phyloP scores from a whole-genome alignment of 2,113 vertebrate species.

The Regulus satrapa region DNA sequence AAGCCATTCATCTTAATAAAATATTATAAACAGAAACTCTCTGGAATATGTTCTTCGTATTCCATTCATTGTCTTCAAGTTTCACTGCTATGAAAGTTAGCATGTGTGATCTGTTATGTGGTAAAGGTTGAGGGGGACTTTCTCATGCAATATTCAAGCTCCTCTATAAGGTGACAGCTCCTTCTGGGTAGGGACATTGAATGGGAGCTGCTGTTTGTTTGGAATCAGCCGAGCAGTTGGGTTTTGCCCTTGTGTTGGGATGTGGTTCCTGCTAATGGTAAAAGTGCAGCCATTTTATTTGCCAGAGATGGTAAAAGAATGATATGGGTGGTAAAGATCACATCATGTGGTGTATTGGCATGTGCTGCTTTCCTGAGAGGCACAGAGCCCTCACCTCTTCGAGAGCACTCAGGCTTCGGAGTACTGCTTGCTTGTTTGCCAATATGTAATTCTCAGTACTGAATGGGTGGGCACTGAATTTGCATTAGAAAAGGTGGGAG shows the following conservation, averaged over 20 bases:
- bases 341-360: rapidly evolving
- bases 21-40: background rate
- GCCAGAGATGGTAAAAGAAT: background rate
- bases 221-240: background rate
- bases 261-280: background rate
- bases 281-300: background rate
- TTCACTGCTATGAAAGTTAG: background rate
- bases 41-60: background rate
- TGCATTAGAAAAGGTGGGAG: background rate
- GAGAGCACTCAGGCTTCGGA: background rate
- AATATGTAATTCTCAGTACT: background rate
- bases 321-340: background rate
- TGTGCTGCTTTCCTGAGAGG: background rate
- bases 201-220: background rate
- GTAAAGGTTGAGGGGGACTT: background rate
- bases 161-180: background rate
- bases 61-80: background rate
- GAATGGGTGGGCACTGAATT: background rate
- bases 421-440: background rate
- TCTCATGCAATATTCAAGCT: background rate
- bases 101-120: background rate
- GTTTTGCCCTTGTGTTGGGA: background rate
- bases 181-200: background rate
- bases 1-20: background rate
- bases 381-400: background rate